Evolutionary conservation across 2,888 invertebrate genomes (phyloP), one percentile per base, ranked within the genome.

Genomic region (Drosophila paranaensis): DNA sequence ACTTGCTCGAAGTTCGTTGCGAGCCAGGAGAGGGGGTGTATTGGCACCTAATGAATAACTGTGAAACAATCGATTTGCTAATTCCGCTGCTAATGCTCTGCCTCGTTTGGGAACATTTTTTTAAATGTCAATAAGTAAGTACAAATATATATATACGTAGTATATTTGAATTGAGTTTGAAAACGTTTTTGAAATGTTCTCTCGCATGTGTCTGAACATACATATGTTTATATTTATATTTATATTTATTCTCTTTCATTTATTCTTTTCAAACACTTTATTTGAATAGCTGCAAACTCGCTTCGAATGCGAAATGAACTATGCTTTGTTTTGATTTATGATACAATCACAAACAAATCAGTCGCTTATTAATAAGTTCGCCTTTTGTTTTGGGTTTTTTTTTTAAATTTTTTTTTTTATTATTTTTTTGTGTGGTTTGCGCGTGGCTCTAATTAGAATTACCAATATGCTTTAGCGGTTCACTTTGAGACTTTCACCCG

Each of bases 1-100:
- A 77, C 77, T 75, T 70, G 82, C 71, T 79, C 51, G 10, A 33
- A 16, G 14, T 63, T 25, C 3, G 64, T 33, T 25, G 40, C 27
- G 5, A 2, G 27, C 3, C 6, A n/a, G 53, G 53, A 6, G 53
- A 14, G 37, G n/a, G n/a, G 39, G 6, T 11, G 50, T 42, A 16
- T 57, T 9, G 16, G 39, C 27, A 35, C 35, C 50, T 27, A 73
- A 58, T 64, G 64, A 58, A 65, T 67, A 68, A 64, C 54, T 63
- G 51, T 63, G 46, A 66, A 77, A 53, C 64, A 65, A 55, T 39
- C 48, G 66, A 71, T 62, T 73, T 40, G 68, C 61, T 27, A 68
- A 77, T 73, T 70, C 55, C 16, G 43, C 57, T 43, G 46, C 61
- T 57, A 65, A 61, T 75, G 54, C 57, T 53, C 20, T n/a, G 51